phyloP scores from a whole-genome alignment of 2,113 vertebrate genomes.

The Peromyscus polionotus region DNA sequence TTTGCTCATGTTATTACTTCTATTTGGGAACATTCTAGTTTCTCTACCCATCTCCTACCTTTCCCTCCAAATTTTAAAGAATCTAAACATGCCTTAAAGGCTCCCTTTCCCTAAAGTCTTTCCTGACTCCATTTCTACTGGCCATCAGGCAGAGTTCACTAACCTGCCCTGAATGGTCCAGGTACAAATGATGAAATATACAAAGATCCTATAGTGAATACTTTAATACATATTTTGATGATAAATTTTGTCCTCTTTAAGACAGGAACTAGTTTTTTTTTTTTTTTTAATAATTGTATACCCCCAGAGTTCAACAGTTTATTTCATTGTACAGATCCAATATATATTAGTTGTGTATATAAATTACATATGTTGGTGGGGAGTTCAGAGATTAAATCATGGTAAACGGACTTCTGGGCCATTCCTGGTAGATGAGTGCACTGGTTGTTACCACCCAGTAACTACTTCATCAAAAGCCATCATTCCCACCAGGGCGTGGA shows the following conservation, averaged over 20 bases:
- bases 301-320: neutral
- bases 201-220: neutral
- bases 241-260: constrained; percentile 8
- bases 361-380: neutral
- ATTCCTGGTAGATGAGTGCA: neutral
- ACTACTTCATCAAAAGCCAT: constrained; percentile 4
- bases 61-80: neutral
- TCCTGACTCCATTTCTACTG: neutral
- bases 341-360: neutral
- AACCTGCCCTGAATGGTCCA: neutral
- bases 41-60: no score
- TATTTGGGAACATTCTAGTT: neutral
- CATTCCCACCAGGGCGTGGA: neutral
- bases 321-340: neutral
- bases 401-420: neutral
- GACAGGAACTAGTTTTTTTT: neutral
- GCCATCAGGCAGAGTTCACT: neutral
- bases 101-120: neutral
- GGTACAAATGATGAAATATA: neutral
- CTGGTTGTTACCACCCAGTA: neutral
- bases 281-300: neutral
- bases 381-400: neutral
- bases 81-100: neutral
- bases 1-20: neutral
- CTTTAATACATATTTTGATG: neutral